phyloP scores from a whole-genome alignment of 2,888 invertebrate genomes.

The Sisyra terminalis region DNA sequence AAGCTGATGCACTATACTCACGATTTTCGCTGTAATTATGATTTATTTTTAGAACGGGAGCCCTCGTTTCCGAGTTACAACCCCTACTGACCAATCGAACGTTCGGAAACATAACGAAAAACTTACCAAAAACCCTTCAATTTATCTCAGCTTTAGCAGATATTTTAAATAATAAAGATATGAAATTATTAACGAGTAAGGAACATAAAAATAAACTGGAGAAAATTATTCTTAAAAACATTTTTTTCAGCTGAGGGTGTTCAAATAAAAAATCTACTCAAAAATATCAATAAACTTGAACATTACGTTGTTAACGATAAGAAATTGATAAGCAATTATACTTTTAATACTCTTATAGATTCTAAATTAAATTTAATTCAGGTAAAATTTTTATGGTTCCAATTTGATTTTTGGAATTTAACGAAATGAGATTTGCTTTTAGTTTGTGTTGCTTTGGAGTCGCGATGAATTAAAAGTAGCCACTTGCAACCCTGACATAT shows the following conservation, averaged over 20 bases:
- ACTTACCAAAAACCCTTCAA: conserved; percentile 26
- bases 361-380: too few species aligned
- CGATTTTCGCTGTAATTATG: neutral
- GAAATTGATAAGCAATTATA: too few species aligned
- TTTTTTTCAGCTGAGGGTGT: neutral
- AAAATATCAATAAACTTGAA: too few species aligned
- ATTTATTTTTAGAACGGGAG: conserved; percentile 18
- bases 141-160: neutral
- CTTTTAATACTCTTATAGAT: too few species aligned
- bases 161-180: conserved; percentile 1
- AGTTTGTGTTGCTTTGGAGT: too few species aligned
- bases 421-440: too few species aligned
- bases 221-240: neutral
- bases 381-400: too few species aligned
- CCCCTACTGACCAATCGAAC: conserved; percentile 32
- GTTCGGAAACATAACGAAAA: conserved; percentile 28
- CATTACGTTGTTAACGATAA: too few species aligned
- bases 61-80: conserved; percentile 27
- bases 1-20: neutral
- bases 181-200: conserved; percentile 1
- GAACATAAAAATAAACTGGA: neutral
- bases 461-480: too few species aligned
- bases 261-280: neutral
- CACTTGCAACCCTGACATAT: too few species aligned
- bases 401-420: too few species aligned